These are phyloP conservation scores for Raja brachyura DNA, from an alignment of 2,113 vertebrate genomes.

Conservation along the genomic window DNA sequence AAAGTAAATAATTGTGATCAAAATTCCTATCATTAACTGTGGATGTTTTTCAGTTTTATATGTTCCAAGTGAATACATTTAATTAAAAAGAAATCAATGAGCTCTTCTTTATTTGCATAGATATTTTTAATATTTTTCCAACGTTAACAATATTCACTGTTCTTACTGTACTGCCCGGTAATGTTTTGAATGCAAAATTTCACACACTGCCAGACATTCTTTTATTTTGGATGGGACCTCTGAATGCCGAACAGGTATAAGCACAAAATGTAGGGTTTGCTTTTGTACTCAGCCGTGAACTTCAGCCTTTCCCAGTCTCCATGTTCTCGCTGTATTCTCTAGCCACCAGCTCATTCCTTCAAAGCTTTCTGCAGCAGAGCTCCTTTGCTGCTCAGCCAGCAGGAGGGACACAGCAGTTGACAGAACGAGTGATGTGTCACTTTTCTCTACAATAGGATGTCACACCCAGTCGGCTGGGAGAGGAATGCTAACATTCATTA, in stretches of 20 bases:
- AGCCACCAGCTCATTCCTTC: conserved; percentile 24
- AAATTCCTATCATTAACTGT: not conserved
- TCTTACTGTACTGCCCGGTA: not conserved
- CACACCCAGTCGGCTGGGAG: conserved; percentile 7
- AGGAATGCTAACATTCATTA: conserved; percentile 37
- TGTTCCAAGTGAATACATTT: not conserved
- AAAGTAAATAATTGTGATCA: not conserved
- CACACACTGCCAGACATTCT: not conserved
- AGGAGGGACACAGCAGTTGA: conserved; percentile 25
- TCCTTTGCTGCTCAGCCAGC: conserved; percentile 7
- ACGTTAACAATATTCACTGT: not conserved
- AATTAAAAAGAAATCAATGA: not conserved
- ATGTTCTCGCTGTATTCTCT: not conserved
- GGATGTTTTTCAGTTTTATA: not conserved
- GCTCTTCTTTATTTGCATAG: not conserved
- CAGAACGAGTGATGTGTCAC: conserved; percentile 13
- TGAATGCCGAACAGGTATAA: not conserved
- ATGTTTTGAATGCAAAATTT: not conserved
- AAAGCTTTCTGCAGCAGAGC: conserved; percentile 16
- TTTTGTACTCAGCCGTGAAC: not conserved
- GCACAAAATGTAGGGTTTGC: not conserved
- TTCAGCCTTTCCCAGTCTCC: not conserved
- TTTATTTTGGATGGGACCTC: not conserved
- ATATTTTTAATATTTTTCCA: not conserved
- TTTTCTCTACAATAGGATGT: conserved; percentile 30